Conservation (phyloP, 2,888 invertebrate species). For the Molorchus minor region DNA sequence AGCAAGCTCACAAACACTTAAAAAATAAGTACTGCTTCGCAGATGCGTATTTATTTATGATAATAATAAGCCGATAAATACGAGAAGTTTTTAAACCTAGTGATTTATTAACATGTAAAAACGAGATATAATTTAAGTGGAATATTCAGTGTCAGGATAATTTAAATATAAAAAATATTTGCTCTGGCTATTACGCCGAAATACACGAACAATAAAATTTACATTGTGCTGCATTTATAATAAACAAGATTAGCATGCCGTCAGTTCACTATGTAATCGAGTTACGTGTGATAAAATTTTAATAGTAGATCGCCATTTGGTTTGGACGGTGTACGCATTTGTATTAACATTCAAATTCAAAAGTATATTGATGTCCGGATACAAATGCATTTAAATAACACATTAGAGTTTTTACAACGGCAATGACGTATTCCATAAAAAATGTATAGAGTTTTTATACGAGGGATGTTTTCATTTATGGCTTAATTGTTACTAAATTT, state of each 20-base stretch:
- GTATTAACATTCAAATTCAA: slow-evolving; percentile 38
- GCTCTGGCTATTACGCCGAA: slow-evolving; percentile 32
- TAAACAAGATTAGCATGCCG: slow-evolving; percentile 47
- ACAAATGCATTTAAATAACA: slow-evolving; percentile 45
- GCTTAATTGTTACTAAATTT: slow-evolving; percentile 3
- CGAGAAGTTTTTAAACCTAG: too few relatives aligned
- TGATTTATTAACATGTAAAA: slow-evolving; percentile 29
- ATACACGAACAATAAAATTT: slow-evolving; percentile 45
- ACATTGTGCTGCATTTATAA: slow-evolving; percentile 48
- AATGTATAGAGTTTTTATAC: slow-evolving; percentile 23
- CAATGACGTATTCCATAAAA: slow-evolving; percentile 35
- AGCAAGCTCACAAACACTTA: too few relatives aligned
- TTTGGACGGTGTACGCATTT: slow-evolving; percentile 18
- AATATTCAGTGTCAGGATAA: slow-evolving; percentile 37
- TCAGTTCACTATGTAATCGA: slow-evolving; percentile 45
- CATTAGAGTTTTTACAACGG: slow-evolving; percentile 35
- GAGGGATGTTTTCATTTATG: slow-evolving; percentile 15
- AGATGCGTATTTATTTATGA: too few relatives aligned
- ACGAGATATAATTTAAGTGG: slow-evolving; percentile 30
- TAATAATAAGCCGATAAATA: too few relatives aligned
- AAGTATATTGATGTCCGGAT: slow-evolving; percentile 41
- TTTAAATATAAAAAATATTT: slow-evolving; percentile 45
- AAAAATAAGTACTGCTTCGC: too few relatives aligned
- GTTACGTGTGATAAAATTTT: slow-evolving; percentile 50
- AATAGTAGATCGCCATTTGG: slow-evolving; percentile 34